Evolutionary conservation across 2,888 invertebrate genomes (phyloP).

Genomic region (Eurytoma californica): DNA sequence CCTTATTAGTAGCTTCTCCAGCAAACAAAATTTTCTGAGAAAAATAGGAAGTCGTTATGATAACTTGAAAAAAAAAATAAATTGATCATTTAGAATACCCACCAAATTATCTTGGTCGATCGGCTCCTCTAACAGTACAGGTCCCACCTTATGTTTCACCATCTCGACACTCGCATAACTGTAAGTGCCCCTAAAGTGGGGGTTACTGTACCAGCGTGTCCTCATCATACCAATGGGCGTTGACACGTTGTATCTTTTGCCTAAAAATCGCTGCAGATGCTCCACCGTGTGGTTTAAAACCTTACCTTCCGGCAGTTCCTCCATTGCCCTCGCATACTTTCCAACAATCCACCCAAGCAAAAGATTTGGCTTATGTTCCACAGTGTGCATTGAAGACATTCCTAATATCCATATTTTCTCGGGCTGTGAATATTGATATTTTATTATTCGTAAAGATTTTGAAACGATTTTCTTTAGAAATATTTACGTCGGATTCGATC

Average conservation of each 20-base stretch:
- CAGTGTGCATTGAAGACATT: conserved; percentile 79
- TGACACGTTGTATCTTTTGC: conserved; percentile 75
- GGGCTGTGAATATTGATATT: conserved; percentile 59
- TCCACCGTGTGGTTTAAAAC: conserved; percentile 75
- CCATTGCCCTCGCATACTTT: conserved; percentile 79
- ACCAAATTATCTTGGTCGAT: no score
- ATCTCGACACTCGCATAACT: conserved; percentile 78
- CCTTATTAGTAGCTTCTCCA: conserved; percentile 80
- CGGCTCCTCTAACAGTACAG: conserved; percentile 64
- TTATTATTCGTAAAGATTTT: neutral
- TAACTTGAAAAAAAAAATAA: no score
- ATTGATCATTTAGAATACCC: no score
- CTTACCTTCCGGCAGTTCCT: conserved; percentile 77
- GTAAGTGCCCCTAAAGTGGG: conserved; percentile 84
- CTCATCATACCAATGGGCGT: conserved; percentile 77
- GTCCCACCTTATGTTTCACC: conserved; percentile 70
- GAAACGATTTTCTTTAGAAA: neutral
- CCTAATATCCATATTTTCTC: conserved; percentile 79
- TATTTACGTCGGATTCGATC: neutral
- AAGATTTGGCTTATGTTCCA: conserved; percentile 79
- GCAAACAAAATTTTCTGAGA: conserved; percentile 79
- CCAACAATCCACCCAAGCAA: conserved; percentile 83
- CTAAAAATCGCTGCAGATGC: conserved; percentile 77
- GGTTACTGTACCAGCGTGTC: conserved; percentile 83
- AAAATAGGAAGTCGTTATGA: neutral